Evolutionary conservation across 2,797 vertebrate genomes (phyloP).

Genomic region (Lutjanus argentimaculatus): DNA sequence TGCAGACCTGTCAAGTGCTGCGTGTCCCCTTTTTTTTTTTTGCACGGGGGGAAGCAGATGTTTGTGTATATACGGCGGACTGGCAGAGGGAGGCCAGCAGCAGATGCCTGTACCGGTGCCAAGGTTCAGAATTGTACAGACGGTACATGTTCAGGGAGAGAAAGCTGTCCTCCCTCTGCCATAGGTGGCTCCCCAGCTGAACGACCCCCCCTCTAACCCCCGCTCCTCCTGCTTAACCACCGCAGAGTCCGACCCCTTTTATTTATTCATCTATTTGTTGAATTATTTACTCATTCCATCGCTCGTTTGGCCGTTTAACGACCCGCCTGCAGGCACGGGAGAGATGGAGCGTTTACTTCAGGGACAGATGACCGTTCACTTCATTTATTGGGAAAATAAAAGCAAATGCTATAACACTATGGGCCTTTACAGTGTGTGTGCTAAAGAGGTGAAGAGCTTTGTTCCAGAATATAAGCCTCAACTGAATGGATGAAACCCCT

Average conservation of each 20-base stretch:
- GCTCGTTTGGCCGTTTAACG: conserved; percentile 84
- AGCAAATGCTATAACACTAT: conserved; percentile 50
- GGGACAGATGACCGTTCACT: conserved; percentile 69
- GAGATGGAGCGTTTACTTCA: conserved; percentile 65
- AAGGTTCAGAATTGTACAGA: conserved; percentile 96
- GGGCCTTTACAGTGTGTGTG: conserved; percentile 50
- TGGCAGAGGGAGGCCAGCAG: conserved; percentile 87
- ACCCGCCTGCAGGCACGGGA: conserved; percentile 83
- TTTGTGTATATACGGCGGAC: conserved; percentile 71
- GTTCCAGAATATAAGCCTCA: conserved; percentile 17
- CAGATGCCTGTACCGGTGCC: conserved; percentile 98
- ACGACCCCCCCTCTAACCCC: conserved; percentile 71
- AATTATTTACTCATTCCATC: conserved; percentile 82
- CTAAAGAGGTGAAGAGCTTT: conserved; percentile 39
- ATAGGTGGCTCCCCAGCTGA: conserved; percentile 93
- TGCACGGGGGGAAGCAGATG: conserved; percentile 89
- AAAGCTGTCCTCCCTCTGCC: conserved; percentile 86
- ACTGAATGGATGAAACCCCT: not conserved
- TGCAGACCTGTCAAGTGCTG: conserved; percentile 95
- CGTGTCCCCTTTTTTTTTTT: conserved; percentile 81
- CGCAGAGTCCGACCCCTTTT: conserved; percentile 76
- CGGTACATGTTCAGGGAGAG: conserved; percentile 92
- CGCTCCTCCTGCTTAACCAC: conserved; percentile 74
- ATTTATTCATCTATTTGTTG: conserved; percentile 84
- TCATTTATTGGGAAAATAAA: conserved; percentile 74